Evolutionary conservation across 2,888 invertebrate species (phyloP), one percentile per base, ranked within the genome.

Genomic region (Lithophane socia): DNA sequence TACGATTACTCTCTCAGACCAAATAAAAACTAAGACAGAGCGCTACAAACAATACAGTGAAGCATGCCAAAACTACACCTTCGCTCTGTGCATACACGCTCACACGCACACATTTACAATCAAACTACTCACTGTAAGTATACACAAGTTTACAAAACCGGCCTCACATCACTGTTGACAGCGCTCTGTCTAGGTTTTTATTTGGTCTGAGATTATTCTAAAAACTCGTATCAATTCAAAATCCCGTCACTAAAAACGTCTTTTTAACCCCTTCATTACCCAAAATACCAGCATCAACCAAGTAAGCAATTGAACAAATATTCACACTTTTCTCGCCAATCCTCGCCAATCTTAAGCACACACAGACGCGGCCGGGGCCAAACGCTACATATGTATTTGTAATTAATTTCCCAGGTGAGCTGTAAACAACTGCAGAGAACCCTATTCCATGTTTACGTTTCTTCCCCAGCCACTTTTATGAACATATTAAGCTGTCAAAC

Each of bases 351-450:
- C 73, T 80, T 80, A 74, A 82, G 77, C 75, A 81, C 76, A 86
- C 69, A 67, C 60, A 61, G 47, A 77, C 52, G 77, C 71, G 70
- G 74, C 73, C 21, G 78, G 66, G 47, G 67, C 82, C 80, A 80
- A 87, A 87, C 69, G 82, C 87, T 87, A 88, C 88, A 90, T 88
- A 88, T 90, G 91, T 92, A 91, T 91, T 92, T 90, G 90, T 93
- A 92, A 93, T 94, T 92, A 93, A 93, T 93, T 94, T 94, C 93
- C 93, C 93, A 91, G 91, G 93, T 93, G 93, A 87, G 86, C 86
- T 86, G 90, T 93, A 93, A 93, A 93, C 92, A 92, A 92, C 89
- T 91, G 89, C 88, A 90, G 88, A 89, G 87, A 91, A 88, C 87
- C 88, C 85, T 84, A 86, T 90, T 91, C 89, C 84, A 86, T 90